A percentile compares a stretch with the other conserved stretches of the same genome.
Conservation (phyloP, 2,113 vertebrate species). For the Pipra filicauda region DNA sequence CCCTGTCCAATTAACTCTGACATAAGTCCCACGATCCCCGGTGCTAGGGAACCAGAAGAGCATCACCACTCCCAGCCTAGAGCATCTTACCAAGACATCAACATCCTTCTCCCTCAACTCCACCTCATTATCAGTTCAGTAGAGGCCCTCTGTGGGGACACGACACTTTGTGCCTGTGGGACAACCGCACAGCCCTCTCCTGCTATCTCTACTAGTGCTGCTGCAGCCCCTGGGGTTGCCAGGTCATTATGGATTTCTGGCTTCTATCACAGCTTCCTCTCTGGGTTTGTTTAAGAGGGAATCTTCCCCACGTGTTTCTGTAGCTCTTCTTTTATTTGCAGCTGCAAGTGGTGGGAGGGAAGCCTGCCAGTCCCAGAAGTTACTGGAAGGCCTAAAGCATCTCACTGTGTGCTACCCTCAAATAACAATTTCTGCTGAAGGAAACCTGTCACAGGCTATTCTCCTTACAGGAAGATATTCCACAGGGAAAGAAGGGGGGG, state of each 20-base stretch:
- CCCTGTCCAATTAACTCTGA: neutral
- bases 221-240: neutral
- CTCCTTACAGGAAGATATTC: neutral
- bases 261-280: neutral
- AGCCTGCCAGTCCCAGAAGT: neutral
- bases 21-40: accelerated
- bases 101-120: neutral
- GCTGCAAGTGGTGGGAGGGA: neutral
- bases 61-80: neutral
- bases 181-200: accelerated
- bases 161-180: neutral
- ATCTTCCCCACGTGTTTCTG: neutral
- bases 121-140: neutral
- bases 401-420: neutral
- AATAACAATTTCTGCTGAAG: neutral
- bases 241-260: neutral
- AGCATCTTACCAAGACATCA: neutral
- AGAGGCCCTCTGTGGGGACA: neutral
- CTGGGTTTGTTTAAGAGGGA: neutral
- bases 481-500: neutral
- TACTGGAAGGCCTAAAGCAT: neutral
- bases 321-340: neutral
- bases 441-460: neutral
- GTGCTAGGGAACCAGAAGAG: neutral
- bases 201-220: neutral